Base-by-base conservation (phyloP, 2,888 invertebrate genomes). In the Resseliella maxima region DNA sequence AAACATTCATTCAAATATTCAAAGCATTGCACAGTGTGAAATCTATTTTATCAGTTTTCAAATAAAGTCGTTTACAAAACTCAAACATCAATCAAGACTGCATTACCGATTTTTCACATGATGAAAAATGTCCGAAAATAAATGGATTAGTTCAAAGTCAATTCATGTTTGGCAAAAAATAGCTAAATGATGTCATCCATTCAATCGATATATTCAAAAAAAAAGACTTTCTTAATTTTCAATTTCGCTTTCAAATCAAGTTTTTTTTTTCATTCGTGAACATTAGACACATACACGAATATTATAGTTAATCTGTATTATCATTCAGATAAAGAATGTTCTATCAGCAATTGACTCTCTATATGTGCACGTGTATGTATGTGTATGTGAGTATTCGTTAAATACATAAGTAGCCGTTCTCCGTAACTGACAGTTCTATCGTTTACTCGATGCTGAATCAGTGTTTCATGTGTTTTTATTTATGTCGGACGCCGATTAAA, bases 401-500 rank as follows among this genome's bases (percentile, higher is more conserved):
- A 12, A 72, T 15, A 2, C 5, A 5, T 12, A 5, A n/a, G 2
- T 31, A 31, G 27, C 12, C 10, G 10, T 5, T 59, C 50, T n/a
- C n/a, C n/a, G n/a, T n/a, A 50, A 27, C 15, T 72, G 72, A 72
- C 72, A 72, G 72, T 31, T 50, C 18, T 59, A 31, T 18, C 27
- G 72, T 72, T 72, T 15, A 72, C 31, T 72, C 15, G 15, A 0
- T 31, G 72, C 72, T 27, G 0, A 72, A 35, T 1, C 72, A 72
- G 72, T 72, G 31, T 72, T 72, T 31, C 72, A 15, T 72, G 72
- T 72, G 72, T 72, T 72, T 72, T 72, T 72, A 72, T 72, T 72
- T 72, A 72, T 72, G 31, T 72, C 31, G 72, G 72, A 72, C 72
- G 72, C 72, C 72, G 31, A 50, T 18, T 5, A 72, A 2, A 12